phyloP scores from a whole-genome alignment of 2,888 invertebrate species.

The Ischnus inquisitorius region DNA sequence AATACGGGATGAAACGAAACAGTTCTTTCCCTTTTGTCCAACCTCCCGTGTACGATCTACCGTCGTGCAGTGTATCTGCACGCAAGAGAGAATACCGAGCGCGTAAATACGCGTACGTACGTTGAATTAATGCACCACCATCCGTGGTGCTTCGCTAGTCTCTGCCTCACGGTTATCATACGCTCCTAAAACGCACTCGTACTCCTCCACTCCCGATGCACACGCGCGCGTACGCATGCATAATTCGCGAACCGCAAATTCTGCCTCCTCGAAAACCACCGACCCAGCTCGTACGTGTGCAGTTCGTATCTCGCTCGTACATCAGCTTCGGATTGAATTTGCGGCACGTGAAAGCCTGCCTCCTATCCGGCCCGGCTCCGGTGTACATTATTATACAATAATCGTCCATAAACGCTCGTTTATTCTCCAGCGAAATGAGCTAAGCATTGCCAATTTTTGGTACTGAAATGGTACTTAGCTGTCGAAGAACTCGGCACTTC shows the following conservation, averaged over 20 bases:
- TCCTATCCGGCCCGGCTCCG: conserved; percentile 31
- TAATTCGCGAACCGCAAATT: conserved; percentile 45
- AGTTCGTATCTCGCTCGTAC: conserved; percentile 9
- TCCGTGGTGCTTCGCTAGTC: conserved; percentile 4
- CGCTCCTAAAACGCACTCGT: conserved; percentile 59
- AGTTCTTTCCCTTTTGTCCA: conserved; percentile 12
- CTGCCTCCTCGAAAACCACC: conserved; percentile 3
- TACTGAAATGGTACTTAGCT: too few species aligned
- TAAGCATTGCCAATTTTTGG: background rate
- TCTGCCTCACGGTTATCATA: conserved; percentile 44
- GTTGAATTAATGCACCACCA: conserved; percentile 57
- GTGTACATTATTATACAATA: conserved; percentile 8
- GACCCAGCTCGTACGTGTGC: conserved; percentile 25
- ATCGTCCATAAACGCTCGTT: background rate
- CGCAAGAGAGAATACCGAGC: conserved; percentile 44
- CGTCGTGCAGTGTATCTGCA: conserved; percentile 5
- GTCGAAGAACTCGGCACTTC: too few species aligned
- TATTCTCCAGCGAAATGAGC: background rate
- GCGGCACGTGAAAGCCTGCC: conserved; percentile 70
- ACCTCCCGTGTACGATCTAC: background rate
- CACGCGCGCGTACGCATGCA: conserved; percentile 59
- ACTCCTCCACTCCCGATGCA: conserved; percentile 24
- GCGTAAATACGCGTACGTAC: conserved; percentile 63
- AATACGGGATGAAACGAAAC: conserved; percentile 29
- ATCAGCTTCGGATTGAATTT: conserved; percentile 66